Base-by-base conservation (phyloP, 1,140 invertebrate species). In the Drosophila orosa region DNA sequence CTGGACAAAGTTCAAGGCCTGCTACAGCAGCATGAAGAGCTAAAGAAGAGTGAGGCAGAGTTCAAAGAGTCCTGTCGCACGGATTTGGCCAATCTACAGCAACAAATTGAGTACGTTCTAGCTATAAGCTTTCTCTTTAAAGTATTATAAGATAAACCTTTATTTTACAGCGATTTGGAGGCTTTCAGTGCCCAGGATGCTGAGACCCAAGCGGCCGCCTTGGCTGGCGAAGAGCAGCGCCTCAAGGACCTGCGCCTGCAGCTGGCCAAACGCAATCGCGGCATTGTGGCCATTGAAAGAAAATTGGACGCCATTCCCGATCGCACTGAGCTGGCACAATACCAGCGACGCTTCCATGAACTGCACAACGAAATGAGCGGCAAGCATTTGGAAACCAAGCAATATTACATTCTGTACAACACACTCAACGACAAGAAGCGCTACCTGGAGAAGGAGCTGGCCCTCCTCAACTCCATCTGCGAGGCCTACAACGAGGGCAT, bases 381-480 rank as follows among this genome's bases (percentile, higher is more conserved):
- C 27, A 99, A 98, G 85, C 98, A 99, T 86, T 96, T 96, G 91
- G 98, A 99, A 94, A 99, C 98, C 0, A 99, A 99, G 92, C 97
- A 99, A 93, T 98, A 98, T 93, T 99, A 98, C 91, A 98, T 97
- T 29, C 93, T 99, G 56, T 98, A 98, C 92, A 99, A 99, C 92
- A 98, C 97, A 6, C 93, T 99, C n/a, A 96, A 98, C 91, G 98
- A 99, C 93, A 97, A 97, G 5, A 97, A 97, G 92, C 93, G 96
- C 27, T 99, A 99, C 92, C 94, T 99, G 68, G 95, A 95, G 47
- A 99, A 98, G 91, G 98, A 99, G 93, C 93, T 99, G 40, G 95
- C 95, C 22, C 92, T 99, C 40, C 92, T 99, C 7, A 98, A 99
- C 93, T 99, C 98, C 1, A 98, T 99, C 73, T 94, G 97, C 77